Evolutionary conservation across 2,113 vertebrate genomes (phyloP), one percentile per base, ranked within the genome.

Genomic region (Takifugu flavidus): DNA sequence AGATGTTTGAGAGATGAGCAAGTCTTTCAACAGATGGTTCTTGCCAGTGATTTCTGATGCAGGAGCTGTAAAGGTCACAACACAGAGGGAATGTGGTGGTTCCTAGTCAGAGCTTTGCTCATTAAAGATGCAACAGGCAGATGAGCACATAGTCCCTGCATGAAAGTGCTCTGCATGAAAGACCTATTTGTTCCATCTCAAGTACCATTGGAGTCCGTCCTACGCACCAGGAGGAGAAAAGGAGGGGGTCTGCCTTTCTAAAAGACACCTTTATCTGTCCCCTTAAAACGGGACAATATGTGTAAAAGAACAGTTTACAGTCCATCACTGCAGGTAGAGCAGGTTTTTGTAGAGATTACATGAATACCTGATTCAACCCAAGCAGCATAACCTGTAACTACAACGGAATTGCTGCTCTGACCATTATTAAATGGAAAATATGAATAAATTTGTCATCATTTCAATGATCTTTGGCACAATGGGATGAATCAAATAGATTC

Each of bases 261-360:
- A 90, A 89, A 90, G 85, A 90, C 87, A 88, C 77, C 80, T 85
- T 87, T 70, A 85, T 84, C 82, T 84, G 87, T 86, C 86, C 81
- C 78, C 79, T 87, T 85, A 88, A 77, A 88, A 86, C 65, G 3
- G 84, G 75, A 88, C 84, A 87, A 75, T 82, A 79, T 79, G 62
- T 64, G 71, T 75, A 86, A 82, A 87, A 86, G 62, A 66, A 70
- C 61, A 66, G 68, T 80, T 79, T 76, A 73, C 62, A 73, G 65
- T 83, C 65, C 79, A 86, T 78, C 80, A 70, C 81, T 59, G 62
- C n/a, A 49, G 7, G 4, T 62, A 61, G 59, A 78, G 52, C 63
- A 65, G 47, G 60, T 67, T 72, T 71, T 62, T 45, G 74, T 61
- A 67, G 62, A n/a, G 76, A 59, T 53, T 72, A 78, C 20, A 20